Percentiles rank a stretch among this genome's conserved stretches.
phyloP scores from a whole-genome alignment of 1,140 invertebrate species.

The Aphelinus certus region DNA sequence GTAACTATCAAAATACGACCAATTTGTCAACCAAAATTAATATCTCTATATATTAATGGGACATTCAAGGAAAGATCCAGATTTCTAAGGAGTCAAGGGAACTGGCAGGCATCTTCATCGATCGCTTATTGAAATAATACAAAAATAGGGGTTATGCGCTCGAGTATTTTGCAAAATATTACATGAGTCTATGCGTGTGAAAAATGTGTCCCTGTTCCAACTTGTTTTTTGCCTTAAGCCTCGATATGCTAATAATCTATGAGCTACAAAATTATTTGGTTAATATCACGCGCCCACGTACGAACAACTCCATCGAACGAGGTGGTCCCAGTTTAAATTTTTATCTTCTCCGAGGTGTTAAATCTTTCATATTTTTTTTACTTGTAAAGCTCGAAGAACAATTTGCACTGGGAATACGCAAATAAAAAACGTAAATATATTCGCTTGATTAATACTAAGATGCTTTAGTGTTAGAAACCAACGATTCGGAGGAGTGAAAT shows the following conservation, averaged over 20 bases:
- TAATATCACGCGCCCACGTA: constrained; percentile 37
- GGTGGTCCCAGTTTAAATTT: constrained; percentile 17
- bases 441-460: constrained; percentile 34
- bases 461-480: constrained; percentile 26
- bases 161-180: constrained; percentile 30
- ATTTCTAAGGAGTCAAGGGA: constrained; percentile 12
- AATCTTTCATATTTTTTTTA: too few relatives aligned
- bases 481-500: constrained; percentile 12
- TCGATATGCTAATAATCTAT: constrained; percentile 34
- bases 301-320: constrained; percentile 14
- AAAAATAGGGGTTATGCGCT: constrained; percentile 36
- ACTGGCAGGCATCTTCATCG: constrained; percentile 14
- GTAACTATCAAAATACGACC: constrained; percentile 9
- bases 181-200: constrained; percentile 31
- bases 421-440: constrained; percentile 28
- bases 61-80: constrained; percentile 10
- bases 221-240: constrained; percentile 23
- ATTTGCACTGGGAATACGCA: constrained; percentile 4
- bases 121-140: constrained; percentile 34
- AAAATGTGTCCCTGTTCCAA: constrained; percentile 32
- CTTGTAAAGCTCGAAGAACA: constrained; percentile 1
- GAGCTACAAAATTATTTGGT: constrained; percentile 38
- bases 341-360: not conserved
- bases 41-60: constrained; percentile 10
- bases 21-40: constrained; percentile 24